Evolutionary conservation across 1,140 invertebrate genomes (phyloP), one percentile per base, ranked within the genome.

Genomic region (Vanessa tameamea): DNA sequence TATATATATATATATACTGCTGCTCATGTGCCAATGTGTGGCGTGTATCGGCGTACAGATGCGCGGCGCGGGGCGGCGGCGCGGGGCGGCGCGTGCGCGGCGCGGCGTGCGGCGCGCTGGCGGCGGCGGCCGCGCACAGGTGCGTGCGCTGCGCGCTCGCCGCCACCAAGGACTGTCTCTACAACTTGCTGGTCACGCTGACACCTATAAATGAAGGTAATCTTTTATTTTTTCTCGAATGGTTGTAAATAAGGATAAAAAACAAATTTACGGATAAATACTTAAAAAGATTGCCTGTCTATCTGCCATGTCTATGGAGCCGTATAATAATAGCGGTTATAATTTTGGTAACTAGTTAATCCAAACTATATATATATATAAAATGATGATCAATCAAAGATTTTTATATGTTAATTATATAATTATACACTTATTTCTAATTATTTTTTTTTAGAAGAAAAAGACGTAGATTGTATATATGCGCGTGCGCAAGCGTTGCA

Each of bases 141-240:
- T 82, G 81, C 72, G 87, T 90, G n/a, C 84, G 87, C 26, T 26
- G 68, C 0, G 48, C 85, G 0, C 82, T 92, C n/a, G 87, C 88
- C 23, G 43, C 73, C 8, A 87, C 90, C 20, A 86, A 86, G 37
- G 90, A 92, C 63, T 92, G 90, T 26, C 75, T 92, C 2, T 80
- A 89, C 69, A 82, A 82, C 51, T 76, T 92, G 14, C 51, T 90
- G 12, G 0, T 43, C 31, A 84, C 82, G 4, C 70, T 92, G 4
- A 84, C 73, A 15, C 82, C 86, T 0, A 64, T 84, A 47, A 59
- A 79, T n/a, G 70, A 83, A 74, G 85, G 88, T 89, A 74, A 48
- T 55, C 0, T 26, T 9, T 43, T 43, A 31, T 31, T 31, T 31
- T 31, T 31, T 31, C 26, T 31, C 2, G 3, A 31, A 31, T 31